Conservation (phyloP, 2,113 vertebrate species). For the Grallaria varia region DNA sequence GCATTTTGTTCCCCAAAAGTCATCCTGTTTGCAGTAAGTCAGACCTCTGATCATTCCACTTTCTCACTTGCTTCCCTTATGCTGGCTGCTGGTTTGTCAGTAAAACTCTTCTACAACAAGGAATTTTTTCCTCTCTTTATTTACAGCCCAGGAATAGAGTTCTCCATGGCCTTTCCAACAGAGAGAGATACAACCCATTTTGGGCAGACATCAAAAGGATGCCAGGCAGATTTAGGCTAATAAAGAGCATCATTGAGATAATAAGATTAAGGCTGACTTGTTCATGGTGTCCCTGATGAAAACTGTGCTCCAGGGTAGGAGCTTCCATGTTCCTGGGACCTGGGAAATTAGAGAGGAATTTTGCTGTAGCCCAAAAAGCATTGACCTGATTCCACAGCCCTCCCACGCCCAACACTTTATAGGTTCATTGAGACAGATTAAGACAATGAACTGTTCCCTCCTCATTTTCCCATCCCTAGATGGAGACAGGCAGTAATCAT, state of each 20-base stretch:
- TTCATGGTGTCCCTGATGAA: slow-evolving; percentile 20
- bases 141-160: not conserved
- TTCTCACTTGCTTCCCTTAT: not conserved
- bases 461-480: not conserved
- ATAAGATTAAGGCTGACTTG: slow-evolving; percentile 38
- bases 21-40: not conserved
- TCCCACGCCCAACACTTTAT: not conserved
- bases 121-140: not conserved
- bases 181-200: not conserved
- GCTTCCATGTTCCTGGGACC: not conserved
- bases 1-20: not conserved
- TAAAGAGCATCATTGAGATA: slow-evolving; percentile 36
- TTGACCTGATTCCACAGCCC: not conserved
- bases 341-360: not conserved
- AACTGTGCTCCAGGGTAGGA: not conserved
- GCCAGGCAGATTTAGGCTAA: slow-evolving; percentile 32
- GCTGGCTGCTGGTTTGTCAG: not conserved
- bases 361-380: not conserved
- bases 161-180: not conserved
- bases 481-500: not conserved
- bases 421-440: not conserved
- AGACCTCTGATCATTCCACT: not conserved
- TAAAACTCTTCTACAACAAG: not conserved
- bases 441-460: not conserved
- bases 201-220: slow-evolving; percentile 54